phyloP scores from a whole-genome alignment of 2,113 vertebrate genomes.

The Amazona guildingii region DNA sequence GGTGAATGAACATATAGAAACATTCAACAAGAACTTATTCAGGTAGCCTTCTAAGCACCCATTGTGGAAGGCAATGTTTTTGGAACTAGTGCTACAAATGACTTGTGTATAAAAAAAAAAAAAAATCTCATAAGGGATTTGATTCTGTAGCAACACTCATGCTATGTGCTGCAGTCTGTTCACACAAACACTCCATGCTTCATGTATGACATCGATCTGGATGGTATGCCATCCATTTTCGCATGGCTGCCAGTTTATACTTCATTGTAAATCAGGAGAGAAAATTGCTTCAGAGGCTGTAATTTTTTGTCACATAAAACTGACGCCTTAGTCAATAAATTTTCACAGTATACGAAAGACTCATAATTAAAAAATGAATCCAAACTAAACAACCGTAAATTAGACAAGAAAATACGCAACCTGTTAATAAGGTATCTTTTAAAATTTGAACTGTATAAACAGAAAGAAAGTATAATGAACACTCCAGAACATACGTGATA shows the following conservation, averaged over 20 bases:
- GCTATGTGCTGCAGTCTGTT: neutral
- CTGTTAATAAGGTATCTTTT: constrained; percentile 34
- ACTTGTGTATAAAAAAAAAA: neutral
- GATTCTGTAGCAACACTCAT: neutral
- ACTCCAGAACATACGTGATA: neutral
- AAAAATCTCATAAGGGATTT: neutral
- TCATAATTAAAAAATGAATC: constrained; percentile 74
- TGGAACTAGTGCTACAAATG: neutral
- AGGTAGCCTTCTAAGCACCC: neutral
- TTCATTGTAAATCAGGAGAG: constrained; percentile 30
- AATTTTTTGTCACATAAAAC: constrained; percentile 63
- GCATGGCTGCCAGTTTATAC: neutral
- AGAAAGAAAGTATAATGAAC: neutral
- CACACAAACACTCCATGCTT: neutral
- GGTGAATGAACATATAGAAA: neutral
- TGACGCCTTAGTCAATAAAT: constrained; percentile 64
- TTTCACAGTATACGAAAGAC: constrained; percentile 50
- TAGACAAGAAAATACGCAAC: constrained; percentile 21
- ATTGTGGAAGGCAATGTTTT: neutral
- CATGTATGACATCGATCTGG: neutral
- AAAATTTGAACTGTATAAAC: neutral
- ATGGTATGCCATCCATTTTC: neutral
- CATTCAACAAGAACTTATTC: neutral
- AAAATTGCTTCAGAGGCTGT: constrained; percentile 32
- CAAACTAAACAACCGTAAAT: constrained; percentile 63